A percentile compares a stretch with the other conserved stretches of the same genome.
phyloP scores from a whole-genome alignment of 35 echinoderm and acorn worm species.

The Eucidaris tribuloides region DNA sequence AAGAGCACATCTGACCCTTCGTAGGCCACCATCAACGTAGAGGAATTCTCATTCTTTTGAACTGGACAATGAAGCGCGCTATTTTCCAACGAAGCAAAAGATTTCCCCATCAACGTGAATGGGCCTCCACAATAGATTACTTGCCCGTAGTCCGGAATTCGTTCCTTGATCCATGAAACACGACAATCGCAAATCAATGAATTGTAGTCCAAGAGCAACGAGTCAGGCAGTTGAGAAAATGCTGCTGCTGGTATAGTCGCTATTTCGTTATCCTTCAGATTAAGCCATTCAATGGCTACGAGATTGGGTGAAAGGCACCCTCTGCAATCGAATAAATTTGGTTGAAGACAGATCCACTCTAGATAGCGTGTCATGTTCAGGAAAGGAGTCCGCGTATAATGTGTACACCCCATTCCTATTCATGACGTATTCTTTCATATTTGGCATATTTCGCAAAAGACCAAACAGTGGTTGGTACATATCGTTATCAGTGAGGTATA shows the following conservation, averaged over 20 bases:
- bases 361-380: neutral
- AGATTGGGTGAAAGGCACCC: constrained; percentile 1
- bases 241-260: neutral
- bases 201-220: neutral
- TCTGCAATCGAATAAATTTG: neutral
- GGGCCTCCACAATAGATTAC: neutral
- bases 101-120: neutral
- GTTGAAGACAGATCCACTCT: neutral
- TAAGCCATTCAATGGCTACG: neutral
- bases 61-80: neutral
- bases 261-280: neutral
- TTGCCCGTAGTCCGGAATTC: neutral
- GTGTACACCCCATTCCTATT: neutral
- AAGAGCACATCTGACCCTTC: neutral
- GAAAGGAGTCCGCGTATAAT: neutral
- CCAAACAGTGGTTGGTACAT: neutral
- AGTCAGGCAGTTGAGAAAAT: neutral
- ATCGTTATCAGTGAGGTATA: neutral
- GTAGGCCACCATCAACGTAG: neutral
- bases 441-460: neutral
- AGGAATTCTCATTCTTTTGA: neutral
- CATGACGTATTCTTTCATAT: neutral
- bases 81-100: neutral
- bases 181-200: neutral
- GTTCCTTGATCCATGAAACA: neutral